Conservation (phyloP, 1,140 invertebrate genomes). For the Platorchestia sp. region DNA sequence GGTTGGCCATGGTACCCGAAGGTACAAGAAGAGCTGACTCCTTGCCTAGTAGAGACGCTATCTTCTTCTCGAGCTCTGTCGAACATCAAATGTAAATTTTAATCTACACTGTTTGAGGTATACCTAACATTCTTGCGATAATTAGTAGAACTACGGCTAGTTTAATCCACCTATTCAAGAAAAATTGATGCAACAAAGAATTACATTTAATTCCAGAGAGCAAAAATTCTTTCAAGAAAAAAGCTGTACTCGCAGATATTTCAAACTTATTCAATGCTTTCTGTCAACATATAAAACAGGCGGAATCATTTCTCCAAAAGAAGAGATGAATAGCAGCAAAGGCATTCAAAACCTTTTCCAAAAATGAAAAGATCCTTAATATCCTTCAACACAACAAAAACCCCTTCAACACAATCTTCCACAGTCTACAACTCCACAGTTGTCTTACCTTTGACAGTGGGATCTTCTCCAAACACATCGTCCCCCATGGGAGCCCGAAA, state of each 20-base stretch:
- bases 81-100: neutral
- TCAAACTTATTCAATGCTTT: neutral
- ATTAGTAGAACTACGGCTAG: neutral
- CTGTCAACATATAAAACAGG: neutral
- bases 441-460: slow-evolving; percentile 80
- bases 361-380: neutral
- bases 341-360: too few species aligned
- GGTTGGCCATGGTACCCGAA: slow-evolving; percentile 95
- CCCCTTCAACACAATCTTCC: neutral
- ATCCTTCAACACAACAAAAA: too few species aligned
- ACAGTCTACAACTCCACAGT: too few species aligned
- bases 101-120: neutral
- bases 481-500: slow-evolving; percentile 88
- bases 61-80: slow-evolving; percentile 78
- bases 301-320: neutral
- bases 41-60: slow-evolving; percentile 86
- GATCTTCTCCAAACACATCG: slow-evolving; percentile 93
- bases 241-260: neutral
- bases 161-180: neutral
- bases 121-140: neutral
- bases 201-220: neutral
- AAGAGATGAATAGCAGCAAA: neutral
- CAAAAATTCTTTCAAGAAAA: neutral
- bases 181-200: neutral
- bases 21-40: slow-evolving; percentile 91